phyloP scores from a whole-genome alignment of 1,140 invertebrate genomes.

The Sesamia nonagrioides region DNA sequence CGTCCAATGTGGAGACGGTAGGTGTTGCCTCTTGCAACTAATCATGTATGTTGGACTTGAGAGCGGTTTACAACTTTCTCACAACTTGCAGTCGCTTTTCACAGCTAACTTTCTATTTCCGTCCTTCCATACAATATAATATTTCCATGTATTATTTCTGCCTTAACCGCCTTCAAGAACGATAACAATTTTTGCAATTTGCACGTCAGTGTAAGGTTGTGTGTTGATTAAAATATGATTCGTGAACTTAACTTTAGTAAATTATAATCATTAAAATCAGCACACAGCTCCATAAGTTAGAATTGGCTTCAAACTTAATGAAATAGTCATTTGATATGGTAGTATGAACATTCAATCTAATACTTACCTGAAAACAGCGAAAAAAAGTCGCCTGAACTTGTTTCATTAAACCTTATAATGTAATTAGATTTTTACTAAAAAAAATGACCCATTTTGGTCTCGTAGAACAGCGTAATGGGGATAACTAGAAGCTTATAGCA shows the following conservation, averaged over 20 bases:
- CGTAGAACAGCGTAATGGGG: background rate
- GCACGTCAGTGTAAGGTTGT: no score
- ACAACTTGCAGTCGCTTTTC: background rate
- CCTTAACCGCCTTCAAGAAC: no score
- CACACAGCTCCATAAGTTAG: no score
- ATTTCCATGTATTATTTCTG: background rate
- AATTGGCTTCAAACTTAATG: no score
- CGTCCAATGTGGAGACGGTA: constrained; percentile 5
- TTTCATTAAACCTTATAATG: background rate
- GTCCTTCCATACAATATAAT: background rate
- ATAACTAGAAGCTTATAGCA: constrained; percentile 5
- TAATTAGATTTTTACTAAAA: background rate
- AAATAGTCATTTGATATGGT: no score
- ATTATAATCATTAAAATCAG: no score
- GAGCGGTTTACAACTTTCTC: constrained; percentile 22
- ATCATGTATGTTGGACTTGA: constrained; percentile 36
- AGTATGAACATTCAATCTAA: no score
- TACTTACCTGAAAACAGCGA: no score
- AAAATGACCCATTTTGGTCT: background rate
- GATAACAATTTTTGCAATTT: background rate
- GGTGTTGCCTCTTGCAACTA: constrained; percentile 27
- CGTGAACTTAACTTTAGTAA: no score
- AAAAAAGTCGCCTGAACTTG: background rate
- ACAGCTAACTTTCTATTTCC: background rate
- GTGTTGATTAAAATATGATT: no score